Evolutionary conservation across 2,888 invertebrate species (phyloP).

Genomic region (Phengaris alcon): DNA sequence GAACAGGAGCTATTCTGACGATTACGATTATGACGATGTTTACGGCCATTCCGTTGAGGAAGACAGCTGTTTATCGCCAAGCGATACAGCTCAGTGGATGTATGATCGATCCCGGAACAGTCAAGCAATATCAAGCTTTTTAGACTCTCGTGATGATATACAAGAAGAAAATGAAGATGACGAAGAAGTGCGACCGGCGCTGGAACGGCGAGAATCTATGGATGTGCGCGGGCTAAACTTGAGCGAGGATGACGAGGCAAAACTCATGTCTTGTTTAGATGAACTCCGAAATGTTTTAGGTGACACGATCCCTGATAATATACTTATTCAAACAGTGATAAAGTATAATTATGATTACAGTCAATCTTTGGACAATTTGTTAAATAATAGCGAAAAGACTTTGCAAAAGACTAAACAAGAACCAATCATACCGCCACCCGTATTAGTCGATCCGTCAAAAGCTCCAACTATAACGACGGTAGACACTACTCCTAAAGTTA

Average conservation of each 20-base stretch:
- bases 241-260: conserved; percentile 84
- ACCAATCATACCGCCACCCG: conserved; percentile 46
- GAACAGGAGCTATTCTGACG: conserved; percentile 91
- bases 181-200: conserved; percentile 44
- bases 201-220: conserved; percentile 67
- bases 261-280: conserved; percentile 90
- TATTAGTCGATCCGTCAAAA: conserved; percentile 53
- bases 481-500: conserved; percentile 58
- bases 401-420: conserved; percentile 43
- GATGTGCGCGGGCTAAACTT: conserved; percentile 75
- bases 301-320: conserved; percentile 85
- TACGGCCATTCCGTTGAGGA: conserved; percentile 97
- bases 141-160: conserved; percentile 87
- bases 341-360: conserved; percentile 85
- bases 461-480: conserved; percentile 50
- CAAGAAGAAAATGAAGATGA: conserved; percentile 82
- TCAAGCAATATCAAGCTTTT: conserved; percentile 86
- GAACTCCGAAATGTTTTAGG: conserved; percentile 89
- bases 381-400: conserved; percentile 70
- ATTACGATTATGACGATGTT: conserved; percentile 94
- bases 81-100: conserved; percentile 90
- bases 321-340: conserved; percentile 85
- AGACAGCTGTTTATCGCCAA: conserved; percentile 93
- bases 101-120: conserved; percentile 88
- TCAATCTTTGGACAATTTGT: conserved; percentile 85